Conservation (phyloP, 2,888 invertebrate genomes). For the Lissocephala sabroskyi region DNA sequence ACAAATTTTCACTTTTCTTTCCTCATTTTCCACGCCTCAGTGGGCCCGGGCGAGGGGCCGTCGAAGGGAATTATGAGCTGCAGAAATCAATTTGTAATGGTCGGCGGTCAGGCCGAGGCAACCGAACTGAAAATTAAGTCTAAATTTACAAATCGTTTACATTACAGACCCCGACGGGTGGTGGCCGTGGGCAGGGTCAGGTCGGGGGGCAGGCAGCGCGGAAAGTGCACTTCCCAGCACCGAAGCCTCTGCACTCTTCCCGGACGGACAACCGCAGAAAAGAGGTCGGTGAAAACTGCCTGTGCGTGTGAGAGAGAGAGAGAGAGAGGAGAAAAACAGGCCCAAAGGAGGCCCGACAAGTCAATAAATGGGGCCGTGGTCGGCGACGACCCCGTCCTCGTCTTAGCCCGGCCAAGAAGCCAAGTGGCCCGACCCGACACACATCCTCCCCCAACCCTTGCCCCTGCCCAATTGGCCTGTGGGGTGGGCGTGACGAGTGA, state of each 20-base stretch:
- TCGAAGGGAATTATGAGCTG: constrained; percentile 32
- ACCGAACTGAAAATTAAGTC: constrained; percentile 43
- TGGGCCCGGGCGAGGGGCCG: background rate
- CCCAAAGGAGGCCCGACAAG: constrained; percentile 35
- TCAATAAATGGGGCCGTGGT: constrained; percentile 58
- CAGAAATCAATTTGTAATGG: constrained; percentile 40
- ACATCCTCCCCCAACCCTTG: too few species aligned
- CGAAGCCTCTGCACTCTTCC: background rate
- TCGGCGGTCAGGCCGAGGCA: constrained; percentile 25
- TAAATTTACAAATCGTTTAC: constrained; percentile 46
- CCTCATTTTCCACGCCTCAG: constrained; percentile 25
- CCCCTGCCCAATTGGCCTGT: constrained; percentile 30
- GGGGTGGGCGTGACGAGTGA: background rate
- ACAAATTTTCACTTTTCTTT: constrained; percentile 42
- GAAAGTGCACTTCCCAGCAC: too few species aligned
- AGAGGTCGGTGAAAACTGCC: too few species aligned
- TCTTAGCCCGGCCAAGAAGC: too few species aligned
- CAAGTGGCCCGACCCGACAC: background rate
- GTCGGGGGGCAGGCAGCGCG: constrained; percentile 9
- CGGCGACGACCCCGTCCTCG: constrained; percentile 7
- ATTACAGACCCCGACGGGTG: constrained; percentile 15
- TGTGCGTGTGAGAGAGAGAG: constrained; percentile 11
- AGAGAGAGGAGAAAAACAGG: constrained; percentile 15
- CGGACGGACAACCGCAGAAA: background rate
- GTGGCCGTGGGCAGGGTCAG: background rate